Percentiles rank a stretch among this genome's conserved stretches.
Conservation (phyloP, 1,140 invertebrate genomes). For the Macrobrachium rosenbergii region DNA sequence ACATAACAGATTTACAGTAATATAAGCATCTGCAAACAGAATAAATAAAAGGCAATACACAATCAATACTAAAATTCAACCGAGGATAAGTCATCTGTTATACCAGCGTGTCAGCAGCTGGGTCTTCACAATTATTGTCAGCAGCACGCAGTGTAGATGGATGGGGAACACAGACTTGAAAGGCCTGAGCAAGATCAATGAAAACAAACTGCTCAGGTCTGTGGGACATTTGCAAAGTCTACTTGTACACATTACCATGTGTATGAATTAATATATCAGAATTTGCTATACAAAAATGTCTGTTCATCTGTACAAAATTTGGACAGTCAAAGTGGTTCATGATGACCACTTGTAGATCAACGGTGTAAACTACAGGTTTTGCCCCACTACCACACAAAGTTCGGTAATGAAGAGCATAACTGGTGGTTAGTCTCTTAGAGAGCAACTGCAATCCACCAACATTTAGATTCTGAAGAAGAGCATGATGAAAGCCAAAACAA, state of each 20-base stretch:
- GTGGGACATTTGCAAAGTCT: not conserved
- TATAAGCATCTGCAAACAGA: not conserved
- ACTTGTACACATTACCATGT: constrained; percentile 24
- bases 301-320: constrained; percentile 57
- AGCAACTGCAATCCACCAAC: too few species aligned
- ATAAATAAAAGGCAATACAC: not conserved
- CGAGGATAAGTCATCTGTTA: too few species aligned
- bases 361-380: constrained; percentile 21
- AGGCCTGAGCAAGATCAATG: too few species aligned
- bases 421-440: not conserved
- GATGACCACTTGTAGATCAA: constrained; percentile 29
- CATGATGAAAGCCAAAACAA: constrained; percentile 14
- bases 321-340: constrained; percentile 51
- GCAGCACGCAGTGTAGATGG: constrained; percentile 19
- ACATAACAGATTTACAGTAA: too few species aligned
- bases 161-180: not conserved
- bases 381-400: constrained; percentile 17
- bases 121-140: constrained; percentile 45
- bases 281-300: constrained; percentile 56
- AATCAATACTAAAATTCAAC: too few species aligned
- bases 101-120: constrained; percentile 3
- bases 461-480: constrained; percentile 7
- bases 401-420: constrained; percentile 9
- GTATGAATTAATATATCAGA: constrained; percentile 16
- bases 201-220: too few species aligned